Conservation (phyloP, 2,888 invertebrate genomes). For the Tillus elongatus region DNA sequence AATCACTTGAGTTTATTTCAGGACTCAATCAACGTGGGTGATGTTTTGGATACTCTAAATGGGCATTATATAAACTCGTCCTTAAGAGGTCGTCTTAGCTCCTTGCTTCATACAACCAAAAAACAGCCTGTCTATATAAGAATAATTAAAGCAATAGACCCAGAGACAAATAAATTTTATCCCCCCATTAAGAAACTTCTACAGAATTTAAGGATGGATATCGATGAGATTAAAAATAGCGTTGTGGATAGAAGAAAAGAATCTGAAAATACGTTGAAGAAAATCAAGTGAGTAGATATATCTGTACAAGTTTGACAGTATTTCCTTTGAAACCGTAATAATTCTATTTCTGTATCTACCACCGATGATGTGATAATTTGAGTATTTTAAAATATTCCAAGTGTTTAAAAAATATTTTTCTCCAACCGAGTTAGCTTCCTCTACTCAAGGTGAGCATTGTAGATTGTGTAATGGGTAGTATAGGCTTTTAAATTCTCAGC, state of each 20-base stretch:
- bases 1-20: too few relatives aligned
- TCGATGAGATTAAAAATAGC: constrained; percentile 9
- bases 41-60: constrained; percentile 55
- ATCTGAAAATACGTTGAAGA: not conserved
- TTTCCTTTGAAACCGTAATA: too few relatives aligned
- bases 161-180: constrained; percentile 38
- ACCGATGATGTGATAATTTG: too few relatives aligned
- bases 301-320: too few relatives aligned
- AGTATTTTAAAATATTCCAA: too few relatives aligned
- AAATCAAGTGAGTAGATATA: not conserved
- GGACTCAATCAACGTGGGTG: constrained; percentile 52
- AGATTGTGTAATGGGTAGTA: too few relatives aligned
- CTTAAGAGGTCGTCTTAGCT: constrained; percentile 43
- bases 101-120: constrained; percentile 43
- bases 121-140: constrained; percentile 43
- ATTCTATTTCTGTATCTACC: too few relatives aligned
- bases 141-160: constrained; percentile 48
- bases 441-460: too few relatives aligned
- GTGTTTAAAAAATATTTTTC: too few relatives aligned
- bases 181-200: constrained; percentile 39
- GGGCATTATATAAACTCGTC: constrained; percentile 44
- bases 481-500: too few relatives aligned
- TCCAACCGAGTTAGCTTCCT: too few relatives aligned
- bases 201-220: constrained; percentile 10
- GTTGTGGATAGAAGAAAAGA: not conserved